Conservation (phyloP, 2,797 vertebrate genomes). For the Tenualosa thibaudeaui region DNA sequence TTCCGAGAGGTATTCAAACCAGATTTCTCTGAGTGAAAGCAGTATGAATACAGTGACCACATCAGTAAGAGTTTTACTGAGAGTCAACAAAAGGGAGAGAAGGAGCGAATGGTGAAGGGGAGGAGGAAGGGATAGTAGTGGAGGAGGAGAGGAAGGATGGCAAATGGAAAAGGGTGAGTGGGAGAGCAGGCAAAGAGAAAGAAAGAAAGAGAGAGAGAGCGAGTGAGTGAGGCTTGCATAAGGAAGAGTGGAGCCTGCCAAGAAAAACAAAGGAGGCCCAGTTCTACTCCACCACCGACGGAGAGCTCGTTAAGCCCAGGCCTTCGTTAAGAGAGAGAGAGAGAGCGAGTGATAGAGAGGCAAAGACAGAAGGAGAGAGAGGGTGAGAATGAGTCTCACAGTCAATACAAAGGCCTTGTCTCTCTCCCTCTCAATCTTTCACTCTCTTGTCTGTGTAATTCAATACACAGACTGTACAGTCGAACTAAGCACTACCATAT, state of each 20-base stretch:
- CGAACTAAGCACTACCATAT: conserved; percentile 2
- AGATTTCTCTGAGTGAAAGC: neutral
- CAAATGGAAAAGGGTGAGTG: conserved; percentile 6
- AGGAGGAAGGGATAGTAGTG: neutral
- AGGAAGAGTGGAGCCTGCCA: conserved; percentile 33
- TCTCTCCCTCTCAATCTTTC: neutral
- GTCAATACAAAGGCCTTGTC: conserved; percentile 5
- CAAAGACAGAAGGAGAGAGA: neutral
- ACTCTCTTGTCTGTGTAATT: conserved; percentile 1
- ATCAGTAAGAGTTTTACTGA: neutral
- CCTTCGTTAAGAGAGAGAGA: conserved; percentile 23
- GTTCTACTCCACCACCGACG: conserved; percentile 52
- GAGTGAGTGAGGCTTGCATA: conserved; percentile 60
- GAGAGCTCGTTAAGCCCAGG: neutral
- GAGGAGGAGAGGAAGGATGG: conserved; percentile 5
- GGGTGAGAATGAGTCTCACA: conserved; percentile 11
- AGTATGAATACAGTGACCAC: neutral
- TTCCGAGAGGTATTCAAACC: neutral
- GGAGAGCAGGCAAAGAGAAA: neutral
- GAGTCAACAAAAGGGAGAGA: neutral
- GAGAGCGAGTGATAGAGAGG: conserved; percentile 40
- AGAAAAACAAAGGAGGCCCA: conserved; percentile 51
- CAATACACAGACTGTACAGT: conserved; percentile 1
- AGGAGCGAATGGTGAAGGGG: neutral
- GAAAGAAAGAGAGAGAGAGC: conserved; percentile 52